Evolutionary conservation across 1,140 invertebrate genomes (phyloP).

Genomic region (Panagrolaimus sp.): DNA sequence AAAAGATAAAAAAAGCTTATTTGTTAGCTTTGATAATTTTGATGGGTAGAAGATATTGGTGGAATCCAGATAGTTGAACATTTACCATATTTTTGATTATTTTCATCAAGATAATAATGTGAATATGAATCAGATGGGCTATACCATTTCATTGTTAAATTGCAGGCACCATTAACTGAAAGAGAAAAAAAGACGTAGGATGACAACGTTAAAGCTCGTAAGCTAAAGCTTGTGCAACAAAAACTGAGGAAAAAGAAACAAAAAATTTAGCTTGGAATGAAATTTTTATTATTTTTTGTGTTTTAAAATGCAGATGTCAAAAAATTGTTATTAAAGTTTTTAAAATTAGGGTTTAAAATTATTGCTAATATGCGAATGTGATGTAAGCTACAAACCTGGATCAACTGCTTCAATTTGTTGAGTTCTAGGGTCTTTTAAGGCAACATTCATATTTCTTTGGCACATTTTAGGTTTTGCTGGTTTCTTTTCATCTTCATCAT

Average conservation of each 20-base stretch:
- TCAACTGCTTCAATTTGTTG: neutral
- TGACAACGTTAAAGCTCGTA: neutral
- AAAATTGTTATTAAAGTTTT: too few relatives aligned
- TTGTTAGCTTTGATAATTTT: too few relatives aligned
- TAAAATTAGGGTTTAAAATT: too few relatives aligned
- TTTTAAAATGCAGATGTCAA: too few relatives aligned
- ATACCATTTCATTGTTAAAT: neutral
- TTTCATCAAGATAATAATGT: slow-evolving; percentile 6
- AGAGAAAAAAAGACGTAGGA: neutral
- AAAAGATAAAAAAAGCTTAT: too few relatives aligned
- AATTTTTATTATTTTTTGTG: too few relatives aligned
- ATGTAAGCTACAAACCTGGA: too few relatives aligned
- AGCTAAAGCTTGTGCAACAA: too few relatives aligned
- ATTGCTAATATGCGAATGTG: too few relatives aligned
- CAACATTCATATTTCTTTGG: neutral
- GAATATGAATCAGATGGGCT: neutral
- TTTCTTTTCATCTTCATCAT: neutral
- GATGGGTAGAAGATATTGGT: neutral
- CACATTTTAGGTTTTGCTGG: neutral
- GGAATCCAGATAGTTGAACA: neutral
- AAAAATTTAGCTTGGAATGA: too few relatives aligned
- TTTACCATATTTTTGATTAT: slow-evolving; percentile 2
- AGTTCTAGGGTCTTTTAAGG: neutral
- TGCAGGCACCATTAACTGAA: neutral
- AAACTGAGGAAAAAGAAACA: too few relatives aligned